These are phyloP conservation scores for Vanessa cardui DNA, from an alignment of 2,888 invertebrate species.

Conservation along the genomic window DNA sequence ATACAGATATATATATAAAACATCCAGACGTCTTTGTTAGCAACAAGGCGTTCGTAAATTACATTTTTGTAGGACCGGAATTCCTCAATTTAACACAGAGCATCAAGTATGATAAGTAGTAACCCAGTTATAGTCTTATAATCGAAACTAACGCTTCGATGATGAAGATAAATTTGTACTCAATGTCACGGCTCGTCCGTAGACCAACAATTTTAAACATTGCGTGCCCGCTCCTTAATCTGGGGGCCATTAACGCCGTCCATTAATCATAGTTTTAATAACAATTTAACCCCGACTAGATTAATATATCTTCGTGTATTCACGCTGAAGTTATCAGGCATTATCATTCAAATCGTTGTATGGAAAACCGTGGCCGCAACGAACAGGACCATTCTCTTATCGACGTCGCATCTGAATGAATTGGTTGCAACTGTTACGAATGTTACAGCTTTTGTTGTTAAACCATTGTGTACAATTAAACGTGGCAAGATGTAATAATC, in stretches of 20 bases:
- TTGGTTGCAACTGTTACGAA: slow-evolving; percentile 76
- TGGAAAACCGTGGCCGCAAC: slow-evolving; percentile 71
- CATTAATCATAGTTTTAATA: slow-evolving; percentile 83
- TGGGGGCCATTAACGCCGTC: slow-evolving; percentile 73
- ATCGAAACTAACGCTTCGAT: slow-evolving; percentile 49
- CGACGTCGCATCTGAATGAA: slow-evolving; percentile 58
- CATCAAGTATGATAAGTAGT: slow-evolving; percentile 46
- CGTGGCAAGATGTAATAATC: slow-evolving; percentile 80
- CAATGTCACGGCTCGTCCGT: slow-evolving; percentile 67
- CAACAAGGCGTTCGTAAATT: slow-evolving; percentile 33
- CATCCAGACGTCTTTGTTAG: slow-evolving; percentile 22
- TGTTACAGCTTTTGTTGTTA: slow-evolving; percentile 74
- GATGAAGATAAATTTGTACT: slow-evolving; percentile 78
- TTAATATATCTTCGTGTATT: slow-evolving; percentile 82
- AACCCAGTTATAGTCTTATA: slow-evolving; percentile 48
- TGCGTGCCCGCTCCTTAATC: slow-evolving; percentile 78
- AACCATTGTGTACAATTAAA: slow-evolving; percentile 81
- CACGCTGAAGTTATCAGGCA: slow-evolving; percentile 62
- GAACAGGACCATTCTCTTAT: slow-evolving; percentile 61
- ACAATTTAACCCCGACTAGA: slow-evolving; percentile 81
- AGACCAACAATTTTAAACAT: slow-evolving; percentile 66
- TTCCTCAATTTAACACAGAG: slow-evolving; percentile 54
- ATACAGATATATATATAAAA: slow-evolving; percentile 3
- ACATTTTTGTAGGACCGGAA: slow-evolving; percentile 39
- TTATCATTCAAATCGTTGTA: slow-evolving; percentile 78